phyloP scores from a whole-genome alignment of 2,888 invertebrate species.

The Thecophora atra region DNA sequence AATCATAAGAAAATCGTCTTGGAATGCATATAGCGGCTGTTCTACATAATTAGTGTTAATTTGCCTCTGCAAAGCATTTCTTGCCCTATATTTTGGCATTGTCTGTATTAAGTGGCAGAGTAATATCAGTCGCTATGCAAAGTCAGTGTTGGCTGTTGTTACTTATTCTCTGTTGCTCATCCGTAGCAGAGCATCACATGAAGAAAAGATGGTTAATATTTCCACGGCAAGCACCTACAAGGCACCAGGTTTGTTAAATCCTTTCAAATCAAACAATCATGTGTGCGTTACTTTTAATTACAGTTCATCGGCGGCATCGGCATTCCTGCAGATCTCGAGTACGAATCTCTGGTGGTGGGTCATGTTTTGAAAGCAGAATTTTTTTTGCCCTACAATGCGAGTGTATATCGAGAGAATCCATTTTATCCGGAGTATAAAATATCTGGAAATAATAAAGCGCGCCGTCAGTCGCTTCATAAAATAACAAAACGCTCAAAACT shows the following conservation, averaged over 20 bases:
- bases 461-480: conserved; percentile 10
- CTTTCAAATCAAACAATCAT: background rate
- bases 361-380: conserved; percentile 57
- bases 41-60: conserved; percentile 30
- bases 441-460: conserved; percentile 27
- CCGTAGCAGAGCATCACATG: background rate
- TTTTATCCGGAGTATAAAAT: conserved; percentile 56
- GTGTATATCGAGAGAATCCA: conserved; percentile 56
- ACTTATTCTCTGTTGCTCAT: background rate
- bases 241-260: conserved; percentile 54
- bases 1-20: background rate
- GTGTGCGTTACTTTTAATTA: background rate
- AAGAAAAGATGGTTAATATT: conserved; percentile 56
- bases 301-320: conserved; percentile 61
- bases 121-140: background rate
- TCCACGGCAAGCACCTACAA: conserved; percentile 58
- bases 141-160: background rate
- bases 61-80: background rate
- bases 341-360: conserved; percentile 57
- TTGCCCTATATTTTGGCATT: background rate
- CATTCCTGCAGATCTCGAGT: conserved; percentile 58
- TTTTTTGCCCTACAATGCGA: conserved; percentile 56
- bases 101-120: background rate
- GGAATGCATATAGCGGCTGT: background rate
- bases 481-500: conserved; percentile 41